Conservation (phyloP, 1,140 invertebrate genomes). For the Harlomillsia oculata region DNA sequence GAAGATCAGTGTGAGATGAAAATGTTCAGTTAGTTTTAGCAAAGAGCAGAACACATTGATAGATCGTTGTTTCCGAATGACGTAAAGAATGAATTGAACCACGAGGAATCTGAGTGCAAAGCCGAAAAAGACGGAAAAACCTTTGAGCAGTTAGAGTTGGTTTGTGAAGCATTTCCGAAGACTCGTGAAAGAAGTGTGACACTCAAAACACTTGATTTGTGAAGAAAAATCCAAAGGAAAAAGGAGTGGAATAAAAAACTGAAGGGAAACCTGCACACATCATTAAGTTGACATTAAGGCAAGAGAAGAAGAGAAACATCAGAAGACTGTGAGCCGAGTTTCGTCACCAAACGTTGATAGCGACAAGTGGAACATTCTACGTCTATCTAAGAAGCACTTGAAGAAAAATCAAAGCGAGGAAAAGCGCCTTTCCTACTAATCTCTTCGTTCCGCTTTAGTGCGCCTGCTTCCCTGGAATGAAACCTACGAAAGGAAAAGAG, state of each 20-base stretch:
- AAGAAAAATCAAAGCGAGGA: neutral
- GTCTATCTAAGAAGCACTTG: neutral
- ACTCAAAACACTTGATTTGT: no score
- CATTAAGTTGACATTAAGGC: constrained; percentile 28
- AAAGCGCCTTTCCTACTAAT: constrained; percentile 16
- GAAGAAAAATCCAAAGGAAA: neutral
- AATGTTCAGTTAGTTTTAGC: no score
- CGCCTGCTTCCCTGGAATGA: neutral
- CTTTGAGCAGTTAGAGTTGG: no score
- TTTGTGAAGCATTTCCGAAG: no score
- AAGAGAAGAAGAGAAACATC: neutral
- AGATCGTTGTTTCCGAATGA: no score
- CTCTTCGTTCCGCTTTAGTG: constrained; percentile 12
- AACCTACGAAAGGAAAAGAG: constrained; percentile 4
- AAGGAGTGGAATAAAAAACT: constrained; percentile 5
- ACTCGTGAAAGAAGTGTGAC: no score
- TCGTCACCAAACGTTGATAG: neutral
- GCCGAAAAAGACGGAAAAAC: no score
- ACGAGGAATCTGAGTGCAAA: no score
- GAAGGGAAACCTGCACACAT: constrained; percentile 27
- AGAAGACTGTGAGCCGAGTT: neutral
- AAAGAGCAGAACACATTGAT: no score
- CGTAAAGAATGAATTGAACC: no score
- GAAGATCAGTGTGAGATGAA: no score
- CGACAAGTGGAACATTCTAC: neutral